These are phyloP conservation scores for Scomberomorus guttatus DNA, from an alignment of 2,797 vertebrate genomes.

Conservation along the genomic window DNA sequence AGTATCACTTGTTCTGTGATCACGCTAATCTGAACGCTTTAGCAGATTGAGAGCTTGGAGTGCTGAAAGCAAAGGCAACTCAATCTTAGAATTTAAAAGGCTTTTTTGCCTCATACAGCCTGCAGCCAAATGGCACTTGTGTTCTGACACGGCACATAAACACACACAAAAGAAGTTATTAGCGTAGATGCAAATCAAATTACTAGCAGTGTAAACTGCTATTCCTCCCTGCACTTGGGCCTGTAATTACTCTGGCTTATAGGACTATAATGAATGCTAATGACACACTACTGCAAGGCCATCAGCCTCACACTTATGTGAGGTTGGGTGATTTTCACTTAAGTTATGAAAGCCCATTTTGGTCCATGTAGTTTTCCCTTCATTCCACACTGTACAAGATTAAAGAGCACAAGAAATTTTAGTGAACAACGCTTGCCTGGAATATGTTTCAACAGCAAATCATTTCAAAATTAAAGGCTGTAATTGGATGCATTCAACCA, in stretches of 20 bases:
- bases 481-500: constrained; percentile 81
- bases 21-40: constrained; percentile 77
- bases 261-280: constrained; percentile 90
- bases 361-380: constrained; percentile 51
- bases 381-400: constrained; percentile 47
- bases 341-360: constrained; percentile 75
- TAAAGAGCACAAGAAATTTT: constrained; percentile 57
- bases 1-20: constrained; percentile 78
- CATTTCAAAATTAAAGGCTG: constrained; percentile 72
- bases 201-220: constrained; percentile 89
- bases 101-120: constrained; percentile 81
- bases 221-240: constrained; percentile 87
- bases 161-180: constrained; percentile 91
- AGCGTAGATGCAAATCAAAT: constrained; percentile 93
- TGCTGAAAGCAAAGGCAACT: constrained; percentile 83
- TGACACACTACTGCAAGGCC: constrained; percentile 85
- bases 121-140: constrained; percentile 89
- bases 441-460: constrained; percentile 74
- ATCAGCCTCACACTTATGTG: constrained; percentile 76
- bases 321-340: constrained; percentile 83
- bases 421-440: constrained; percentile 54
- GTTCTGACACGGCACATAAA: constrained; percentile 91
- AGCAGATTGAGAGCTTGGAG: constrained; percentile 81
- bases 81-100: constrained; percentile 86
- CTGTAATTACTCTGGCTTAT: constrained; percentile 90